A percentile compares a stretch with the other conserved stretches of the same genome.
Conservation (phyloP, 2,113 vertebrate species). For the Nannospalax galili region DNA sequence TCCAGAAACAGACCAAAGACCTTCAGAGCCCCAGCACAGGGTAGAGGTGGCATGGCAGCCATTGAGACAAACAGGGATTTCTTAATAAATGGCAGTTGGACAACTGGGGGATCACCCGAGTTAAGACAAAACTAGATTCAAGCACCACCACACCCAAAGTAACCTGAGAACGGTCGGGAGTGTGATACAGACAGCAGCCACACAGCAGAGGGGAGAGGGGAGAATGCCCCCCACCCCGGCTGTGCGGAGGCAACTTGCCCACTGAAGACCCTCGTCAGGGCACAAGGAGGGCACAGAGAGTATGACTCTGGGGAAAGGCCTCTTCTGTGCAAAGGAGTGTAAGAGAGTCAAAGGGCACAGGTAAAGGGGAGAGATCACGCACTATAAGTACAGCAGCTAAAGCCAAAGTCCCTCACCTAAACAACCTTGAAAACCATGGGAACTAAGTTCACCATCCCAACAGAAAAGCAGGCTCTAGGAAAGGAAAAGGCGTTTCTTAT, state of each 20-base stretch:
- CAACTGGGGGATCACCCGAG: not conserved
- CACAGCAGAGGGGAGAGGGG: no score
- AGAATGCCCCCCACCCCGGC: not conserved
- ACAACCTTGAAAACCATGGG: not conserved
- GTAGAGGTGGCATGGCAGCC: not conserved
- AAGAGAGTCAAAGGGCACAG: not conserved
- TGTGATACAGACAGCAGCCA: accelerated
- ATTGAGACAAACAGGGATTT: not conserved
- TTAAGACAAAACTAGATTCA: not conserved
- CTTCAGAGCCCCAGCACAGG: accelerated
- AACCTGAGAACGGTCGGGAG: accelerated
- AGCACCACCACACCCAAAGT: not conserved
- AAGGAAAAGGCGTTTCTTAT: not conserved
- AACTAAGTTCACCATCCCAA: not conserved
- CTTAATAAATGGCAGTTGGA: not conserved
- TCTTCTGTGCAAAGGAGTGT: not conserved
- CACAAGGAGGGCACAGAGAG: no score
- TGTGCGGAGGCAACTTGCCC: not conserved
- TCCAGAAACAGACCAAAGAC: not conserved
- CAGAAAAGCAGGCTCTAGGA: not conserved
- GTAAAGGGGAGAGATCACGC: no score
- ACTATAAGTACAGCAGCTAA: not conserved
- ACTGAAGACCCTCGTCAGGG: not conserved
- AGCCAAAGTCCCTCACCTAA: no score
- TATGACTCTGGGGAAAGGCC: not conserved